phyloP scores from a whole-genome alignment of 2,797 vertebrate species.

The Fistularia commersonii region DNA sequence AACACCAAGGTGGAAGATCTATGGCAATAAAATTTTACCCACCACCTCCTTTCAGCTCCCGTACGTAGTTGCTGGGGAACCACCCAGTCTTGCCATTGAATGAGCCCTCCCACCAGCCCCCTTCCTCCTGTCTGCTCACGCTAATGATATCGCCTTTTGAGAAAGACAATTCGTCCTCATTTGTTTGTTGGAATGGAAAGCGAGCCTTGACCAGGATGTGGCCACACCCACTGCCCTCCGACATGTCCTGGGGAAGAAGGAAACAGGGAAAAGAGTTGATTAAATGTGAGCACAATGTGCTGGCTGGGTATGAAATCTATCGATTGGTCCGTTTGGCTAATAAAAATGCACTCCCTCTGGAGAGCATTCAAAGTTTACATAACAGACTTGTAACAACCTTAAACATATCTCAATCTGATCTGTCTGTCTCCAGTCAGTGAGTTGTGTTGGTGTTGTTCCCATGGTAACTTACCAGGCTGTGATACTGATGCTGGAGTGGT shows the following conservation, averaged over 20 bases:
- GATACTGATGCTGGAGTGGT: slow-evolving; percentile 89
- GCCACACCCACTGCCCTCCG: slow-evolving; percentile 82
- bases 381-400: not conserved
- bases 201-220: slow-evolving; percentile 90
- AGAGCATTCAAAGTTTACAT: not conserved
- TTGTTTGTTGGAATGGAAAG: slow-evolving; percentile 93
- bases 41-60: slow-evolving; percentile 91
- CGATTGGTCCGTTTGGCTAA: too few species aligned
- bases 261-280: not conserved
- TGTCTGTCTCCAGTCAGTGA: not conserved
- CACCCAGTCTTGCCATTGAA: slow-evolving; percentile 87
- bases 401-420: not conserved
- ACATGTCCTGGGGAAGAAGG: slow-evolving; percentile 85
- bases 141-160: slow-evolving; percentile 91
- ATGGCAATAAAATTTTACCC: slow-evolving; percentile 50
- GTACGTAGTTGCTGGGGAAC: slow-evolving; percentile 97
- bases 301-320: not conserved
- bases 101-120: slow-evolving; percentile 96
- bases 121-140: slow-evolving; percentile 90
- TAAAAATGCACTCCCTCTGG: too few species aligned
- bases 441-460: slow-evolving; percentile 1
- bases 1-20: not conserved
- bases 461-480: slow-evolving; percentile 81
- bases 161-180: slow-evolving; percentile 96
- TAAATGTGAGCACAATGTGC: not conserved